Evolutionary conservation across 2,888 invertebrate species (phyloP), one percentile per base, ranked within the genome.

Genomic region (Synanthedon myopaeformis): DNA sequence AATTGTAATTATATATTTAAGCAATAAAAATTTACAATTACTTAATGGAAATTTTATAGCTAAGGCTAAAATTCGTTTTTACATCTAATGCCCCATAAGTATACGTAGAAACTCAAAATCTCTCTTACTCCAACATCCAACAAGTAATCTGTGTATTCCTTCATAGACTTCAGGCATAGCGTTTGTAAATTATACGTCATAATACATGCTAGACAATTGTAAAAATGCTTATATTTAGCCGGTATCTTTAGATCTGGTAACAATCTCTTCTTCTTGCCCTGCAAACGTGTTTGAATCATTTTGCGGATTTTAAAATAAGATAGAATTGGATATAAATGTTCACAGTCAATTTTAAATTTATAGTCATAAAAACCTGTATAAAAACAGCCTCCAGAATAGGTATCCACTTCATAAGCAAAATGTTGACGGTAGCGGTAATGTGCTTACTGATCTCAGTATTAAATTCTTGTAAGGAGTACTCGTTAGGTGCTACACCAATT

Each of bases 111-210:
- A 35, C 5, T 35, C 10, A 35, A 35, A 35, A 35, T 35, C 35
- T 69, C 82, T 70, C 82, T 70, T 88, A 96, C 96, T 70, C 91
- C 91, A 61, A 92, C 91, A 70, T 94, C 93, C 60, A 92, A 89
- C 42, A 97, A 89, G 61, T 94, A 94, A 52, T 93, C 85, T 1
- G 94, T 92, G 70, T 91, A 97, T 59, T 94, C 93, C 51, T 90
- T 84, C 66, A 97, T 89, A 3, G 96, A 96, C 63, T 92, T 90
- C 48, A 96, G 83, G 61, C 95, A 94, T 41, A 97, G 76, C 19
- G 91, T 91, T 74, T 96, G 96, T 55, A 98, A 82, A 66, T 96
- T 95, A 64, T 92, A 92, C 0, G 96, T 94, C 97, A 97, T 97
- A 49, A 97, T 87, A 35, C 93, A 92, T 0, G 93, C 93, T 1